These are phyloP conservation scores for Trypoxylon attenuatum DNA, from an alignment of 2,888 invertebrate species.

Conservation along the genomic window DNA sequence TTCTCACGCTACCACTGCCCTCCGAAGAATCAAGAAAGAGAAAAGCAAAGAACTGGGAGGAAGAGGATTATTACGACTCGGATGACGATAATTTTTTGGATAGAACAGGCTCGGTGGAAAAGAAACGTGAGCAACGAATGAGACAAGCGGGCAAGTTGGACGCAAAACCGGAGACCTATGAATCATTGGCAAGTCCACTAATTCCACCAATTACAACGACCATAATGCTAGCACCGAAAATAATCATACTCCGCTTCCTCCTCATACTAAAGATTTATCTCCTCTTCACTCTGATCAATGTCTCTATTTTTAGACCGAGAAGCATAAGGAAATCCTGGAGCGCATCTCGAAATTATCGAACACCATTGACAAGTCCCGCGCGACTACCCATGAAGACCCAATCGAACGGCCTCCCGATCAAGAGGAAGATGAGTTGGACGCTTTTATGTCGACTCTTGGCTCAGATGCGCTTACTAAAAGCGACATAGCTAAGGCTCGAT, in stretches of 20 bases:
- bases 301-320: slow-evolving; percentile 77
- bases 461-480: slow-evolving; percentile 76
- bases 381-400: slow-evolving; percentile 65
- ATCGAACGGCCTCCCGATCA: slow-evolving; percentile 73
- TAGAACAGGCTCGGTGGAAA: slow-evolving; percentile 93
- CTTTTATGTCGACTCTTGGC: slow-evolving; percentile 84
- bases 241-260: too few species aligned
- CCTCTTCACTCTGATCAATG: background rate
- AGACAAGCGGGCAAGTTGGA: slow-evolving; percentile 77
- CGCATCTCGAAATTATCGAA: slow-evolving; percentile 79
- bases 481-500: slow-evolving; percentile 80
- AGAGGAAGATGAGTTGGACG: slow-evolving; percentile 90
- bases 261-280: too few species aligned
- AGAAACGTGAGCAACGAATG: slow-evolving; percentile 88
- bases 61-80: slow-evolving; percentile 94
- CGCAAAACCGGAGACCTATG: slow-evolving; percentile 81
- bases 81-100: slow-evolving; percentile 98
- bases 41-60: slow-evolving; percentile 86
- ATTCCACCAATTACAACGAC: too few species aligned
- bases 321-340: slow-evolving; percentile 76
- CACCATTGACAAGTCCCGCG: slow-evolving; percentile 73
- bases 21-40: slow-evolving; percentile 86
- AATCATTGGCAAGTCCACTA: too few species aligned
- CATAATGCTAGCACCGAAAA: too few species aligned
- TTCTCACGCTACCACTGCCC: too few species aligned